Evolutionary conservation across 2,797 vertebrate species (phyloP).

Genomic region (Coreius guichenoti): DNA sequence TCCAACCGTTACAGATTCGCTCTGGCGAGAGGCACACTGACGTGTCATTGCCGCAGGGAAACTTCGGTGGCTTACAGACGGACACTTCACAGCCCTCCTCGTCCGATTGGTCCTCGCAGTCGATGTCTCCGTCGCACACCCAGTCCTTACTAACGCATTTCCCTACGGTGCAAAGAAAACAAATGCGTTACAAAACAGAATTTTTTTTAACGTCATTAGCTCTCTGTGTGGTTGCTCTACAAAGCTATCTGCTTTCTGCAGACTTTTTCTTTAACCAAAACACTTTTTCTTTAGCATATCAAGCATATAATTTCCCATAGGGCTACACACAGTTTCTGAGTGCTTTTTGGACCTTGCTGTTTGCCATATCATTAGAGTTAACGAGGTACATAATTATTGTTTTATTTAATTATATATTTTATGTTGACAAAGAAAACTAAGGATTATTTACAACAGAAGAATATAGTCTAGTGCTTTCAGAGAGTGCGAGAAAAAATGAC

Average conservation of each 20-base stretch:
- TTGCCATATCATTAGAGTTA: conserved; percentile 18
- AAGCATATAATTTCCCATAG: conserved; percentile 19
- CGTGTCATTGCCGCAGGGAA: conserved; percentile 86
- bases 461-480: background rate
- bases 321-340: background rate
- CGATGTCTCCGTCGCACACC: conserved; percentile 88
- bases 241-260: conserved; percentile 17
- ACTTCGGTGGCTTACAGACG: conserved; percentile 84
- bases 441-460: background rate
- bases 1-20: conserved; percentile 86
- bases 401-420: background rate
- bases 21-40: conserved; percentile 85
- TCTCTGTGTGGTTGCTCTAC: background rate
- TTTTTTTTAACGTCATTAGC: background rate
- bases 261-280: background rate
- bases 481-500: no score
- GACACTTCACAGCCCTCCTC: conserved; percentile 85
- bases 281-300: background rate
- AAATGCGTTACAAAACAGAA: background rate
- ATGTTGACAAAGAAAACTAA: background rate
- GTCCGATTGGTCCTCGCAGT: conserved; percentile 89
- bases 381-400: background rate
- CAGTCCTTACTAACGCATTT: conserved; percentile 88
- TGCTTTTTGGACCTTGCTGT: background rate
- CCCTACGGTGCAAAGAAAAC: conserved; percentile 64